phyloP scores from a whole-genome alignment of 1,140 invertebrate genomes.

The Drosophila neocordata region DNA sequence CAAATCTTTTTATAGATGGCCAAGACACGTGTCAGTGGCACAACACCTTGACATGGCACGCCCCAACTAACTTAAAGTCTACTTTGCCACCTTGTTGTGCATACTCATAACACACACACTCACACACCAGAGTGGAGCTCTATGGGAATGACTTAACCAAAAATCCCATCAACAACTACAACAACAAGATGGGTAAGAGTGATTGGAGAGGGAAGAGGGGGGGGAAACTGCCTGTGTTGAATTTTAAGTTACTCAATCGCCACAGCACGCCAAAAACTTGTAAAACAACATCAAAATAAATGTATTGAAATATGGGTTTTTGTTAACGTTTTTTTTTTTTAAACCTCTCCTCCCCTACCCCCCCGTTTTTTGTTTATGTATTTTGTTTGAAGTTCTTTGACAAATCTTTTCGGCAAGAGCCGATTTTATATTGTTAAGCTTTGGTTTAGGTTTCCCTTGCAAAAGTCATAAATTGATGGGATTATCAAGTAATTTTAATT shows the following conservation, averaged over 20 bases:
- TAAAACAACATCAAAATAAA: slow-evolving; percentile 3
- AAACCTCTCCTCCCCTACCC: too few species aligned
- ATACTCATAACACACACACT: not conserved
- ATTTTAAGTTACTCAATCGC: slow-evolving; percentile 52
- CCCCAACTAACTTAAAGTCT: slow-evolving; percentile 21
- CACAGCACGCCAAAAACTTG: slow-evolving; percentile 4
- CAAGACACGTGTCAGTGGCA: slow-evolving; percentile 34
- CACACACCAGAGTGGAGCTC: too few species aligned
- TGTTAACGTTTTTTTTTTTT: not conserved
- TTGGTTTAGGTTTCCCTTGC: not conserved
- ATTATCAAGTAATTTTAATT: not conserved
- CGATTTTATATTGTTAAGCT: not conserved
- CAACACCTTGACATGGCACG: slow-evolving; percentile 57
- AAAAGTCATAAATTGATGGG: not conserved
- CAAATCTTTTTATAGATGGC: slow-evolving; percentile 38
- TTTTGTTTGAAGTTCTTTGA: slow-evolving; percentile 1
- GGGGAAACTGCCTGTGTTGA: slow-evolving; percentile 68
- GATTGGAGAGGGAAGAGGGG: too few species aligned
- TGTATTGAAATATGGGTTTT: slow-evolving; percentile 3
- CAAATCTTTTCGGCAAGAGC: not conserved
- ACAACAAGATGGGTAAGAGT: slow-evolving; percentile 52
- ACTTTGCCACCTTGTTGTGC: not conserved
- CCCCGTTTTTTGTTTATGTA: too few species aligned
- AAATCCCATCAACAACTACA: slow-evolving; percentile 69
- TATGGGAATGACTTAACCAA: slow-evolving; percentile 65